Evolutionary conservation across 2,888 invertebrate genomes (phyloP).

Genomic region (Malacosoma neustria): DNA sequence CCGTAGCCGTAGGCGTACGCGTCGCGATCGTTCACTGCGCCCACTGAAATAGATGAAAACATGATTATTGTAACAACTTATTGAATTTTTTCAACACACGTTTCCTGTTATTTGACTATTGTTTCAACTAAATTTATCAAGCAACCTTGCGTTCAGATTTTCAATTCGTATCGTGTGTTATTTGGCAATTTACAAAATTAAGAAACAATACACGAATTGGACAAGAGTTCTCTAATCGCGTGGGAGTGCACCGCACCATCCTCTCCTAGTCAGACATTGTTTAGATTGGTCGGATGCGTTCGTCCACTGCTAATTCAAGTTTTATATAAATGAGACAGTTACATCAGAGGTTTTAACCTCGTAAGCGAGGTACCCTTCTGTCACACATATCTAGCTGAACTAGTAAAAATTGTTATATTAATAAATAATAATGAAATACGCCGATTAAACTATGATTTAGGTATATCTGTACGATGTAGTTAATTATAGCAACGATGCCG

Average conservation of each 20-base stretch:
- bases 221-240: slow-evolving; percentile 35
- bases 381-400: too few relatives aligned
- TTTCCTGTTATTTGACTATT: background rate
- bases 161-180: background rate
- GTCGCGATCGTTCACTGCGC: slow-evolving; percentile 54
- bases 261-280: background rate
- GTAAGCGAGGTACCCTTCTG: too few relatives aligned
- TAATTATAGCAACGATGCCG: too few relatives aligned
- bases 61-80: background rate
- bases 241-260: slow-evolving; percentile 14
- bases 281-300: background rate
- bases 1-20: slow-evolving; percentile 66
- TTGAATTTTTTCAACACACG: background rate
- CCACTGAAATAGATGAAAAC: slow-evolving; percentile 37
- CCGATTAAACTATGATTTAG: too few relatives aligned
- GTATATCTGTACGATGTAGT: too few relatives aligned
- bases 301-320: background rate
- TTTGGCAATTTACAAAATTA: background rate
- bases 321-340: background rate
- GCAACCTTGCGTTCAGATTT: background rate
- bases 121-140: background rate
- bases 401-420: too few relatives aligned
- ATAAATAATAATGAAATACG: too few relatives aligned
- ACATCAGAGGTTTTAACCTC: too few relatives aligned
- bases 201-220: slow-evolving; percentile 16